Evolutionary conservation across 2,797 vertebrate species (phyloP).

Genomic region (Enteromius afrohamiltoni): DNA sequence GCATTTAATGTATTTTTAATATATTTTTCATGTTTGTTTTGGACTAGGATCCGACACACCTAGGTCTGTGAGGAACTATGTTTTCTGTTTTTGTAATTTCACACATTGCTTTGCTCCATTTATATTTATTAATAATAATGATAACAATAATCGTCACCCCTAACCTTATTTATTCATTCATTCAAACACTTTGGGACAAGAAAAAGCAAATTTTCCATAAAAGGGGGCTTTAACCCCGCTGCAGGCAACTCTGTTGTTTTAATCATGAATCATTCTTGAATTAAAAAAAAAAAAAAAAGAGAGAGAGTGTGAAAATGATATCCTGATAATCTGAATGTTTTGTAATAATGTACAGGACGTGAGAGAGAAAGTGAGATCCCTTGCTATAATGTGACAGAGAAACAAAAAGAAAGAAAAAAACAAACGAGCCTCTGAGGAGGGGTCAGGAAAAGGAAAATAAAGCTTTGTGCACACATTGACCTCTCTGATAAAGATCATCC

Average conservation of each 20-base stretch:
- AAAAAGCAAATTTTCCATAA: not conserved
- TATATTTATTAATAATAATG: not conserved
- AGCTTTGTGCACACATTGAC: constrained; percentile 55
- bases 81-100: not conserved
- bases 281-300: not conserved
- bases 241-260: not conserved
- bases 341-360: not conserved
- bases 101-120: not conserved
- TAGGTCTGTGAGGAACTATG: not conserved
- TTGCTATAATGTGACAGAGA: not conserved
- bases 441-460: constrained; percentile 37
- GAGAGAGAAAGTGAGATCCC: not conserved
- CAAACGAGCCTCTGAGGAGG: not conserved
- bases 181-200: not conserved
- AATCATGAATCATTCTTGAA: not conserved
- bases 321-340: not conserved
- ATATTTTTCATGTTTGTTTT: not conserved
- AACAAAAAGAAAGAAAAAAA: not conserved
- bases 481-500: constrained; percentile 50
- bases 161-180: not conserved
- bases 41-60: not conserved
- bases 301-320: not conserved
- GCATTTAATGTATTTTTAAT: not conserved
- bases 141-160: not conserved
- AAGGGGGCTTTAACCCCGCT: not conserved